Conservation (phyloP, 2,797 vertebrate species). For the Alfaro cultratus region DNA sequence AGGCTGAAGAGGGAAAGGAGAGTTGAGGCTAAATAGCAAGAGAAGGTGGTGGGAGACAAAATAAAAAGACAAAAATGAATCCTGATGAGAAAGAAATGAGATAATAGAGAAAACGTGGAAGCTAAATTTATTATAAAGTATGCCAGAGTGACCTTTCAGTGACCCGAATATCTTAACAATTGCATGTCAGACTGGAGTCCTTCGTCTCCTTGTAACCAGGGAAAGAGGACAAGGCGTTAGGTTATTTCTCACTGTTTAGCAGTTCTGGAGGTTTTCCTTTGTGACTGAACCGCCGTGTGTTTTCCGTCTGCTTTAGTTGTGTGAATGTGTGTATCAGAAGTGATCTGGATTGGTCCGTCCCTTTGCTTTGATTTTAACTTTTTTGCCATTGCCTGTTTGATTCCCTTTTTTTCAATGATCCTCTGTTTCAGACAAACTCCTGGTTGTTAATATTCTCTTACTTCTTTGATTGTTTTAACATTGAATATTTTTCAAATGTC, state of each 20-base stretch:
- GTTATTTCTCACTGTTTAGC: constrained; percentile 35
- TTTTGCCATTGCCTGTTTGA: constrained; percentile 14
- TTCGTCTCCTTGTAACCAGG: constrained; percentile 44
- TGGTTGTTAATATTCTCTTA: too few relatives aligned
- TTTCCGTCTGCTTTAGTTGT: constrained; percentile 5
- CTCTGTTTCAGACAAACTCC: neutral
- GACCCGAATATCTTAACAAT: constrained; percentile 52
- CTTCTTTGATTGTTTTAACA: neutral
- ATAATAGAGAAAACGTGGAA: constrained; percentile 16
- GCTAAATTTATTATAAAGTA: constrained; percentile 30
- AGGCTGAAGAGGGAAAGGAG: neutral
- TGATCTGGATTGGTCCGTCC: constrained; percentile 27
- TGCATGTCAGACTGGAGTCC: constrained; percentile 39
- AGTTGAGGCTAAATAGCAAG: neutral
- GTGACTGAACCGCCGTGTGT: neutral
- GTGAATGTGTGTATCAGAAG: constrained; percentile 11
- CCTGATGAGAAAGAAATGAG: neutral
- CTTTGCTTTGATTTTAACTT: constrained; percentile 25
- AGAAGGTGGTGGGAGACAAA: neutral
- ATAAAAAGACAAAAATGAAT: neutral
- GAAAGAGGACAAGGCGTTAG: constrained; percentile 18
- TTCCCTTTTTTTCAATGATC: neutral
- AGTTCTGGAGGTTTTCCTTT: constrained; percentile 1
- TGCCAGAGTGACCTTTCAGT: constrained; percentile 55
- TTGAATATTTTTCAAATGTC: neutral